These are phyloP conservation scores for Cyprinodon brontotheroides DNA, from an alignment of 2,113 vertebrate species.

Conservation along the genomic window DNA sequence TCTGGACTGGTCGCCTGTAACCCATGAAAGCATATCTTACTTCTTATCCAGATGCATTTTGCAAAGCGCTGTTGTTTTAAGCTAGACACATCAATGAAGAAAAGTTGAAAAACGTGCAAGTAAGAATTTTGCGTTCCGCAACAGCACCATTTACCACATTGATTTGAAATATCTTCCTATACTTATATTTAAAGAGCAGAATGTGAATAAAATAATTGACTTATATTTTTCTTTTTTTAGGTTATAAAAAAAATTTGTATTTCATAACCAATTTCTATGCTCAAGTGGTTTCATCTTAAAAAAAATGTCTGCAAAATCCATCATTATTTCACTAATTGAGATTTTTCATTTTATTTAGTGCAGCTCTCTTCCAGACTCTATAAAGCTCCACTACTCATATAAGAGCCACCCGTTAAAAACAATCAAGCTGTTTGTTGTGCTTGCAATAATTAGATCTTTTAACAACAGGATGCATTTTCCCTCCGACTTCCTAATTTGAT, in stretches of 20 bases:
- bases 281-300: too few relatives aligned
- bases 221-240: too few relatives aligned
- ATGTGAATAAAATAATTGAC: neutral
- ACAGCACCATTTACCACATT: neutral
- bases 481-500: constrained; percentile 75
- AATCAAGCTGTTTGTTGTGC: constrained; percentile 77
- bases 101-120: neutral
- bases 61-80: neutral
- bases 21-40: neutral
- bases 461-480: constrained; percentile 59
- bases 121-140: neutral
- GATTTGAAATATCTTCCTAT: neutral
- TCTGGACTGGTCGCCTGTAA: neutral
- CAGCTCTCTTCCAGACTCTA: constrained; percentile 1
- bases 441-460: constrained; percentile 75
- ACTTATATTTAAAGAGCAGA: accelerated
- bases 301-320: too few relatives aligned
- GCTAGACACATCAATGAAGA: neutral
- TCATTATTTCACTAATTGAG: too few relatives aligned
- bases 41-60: neutral
- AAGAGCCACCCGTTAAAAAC: constrained; percentile 61
- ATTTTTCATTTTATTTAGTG: neutral
- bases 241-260: too few relatives aligned
- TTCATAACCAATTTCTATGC: too few relatives aligned
- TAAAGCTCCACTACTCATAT: constrained; percentile 5